Evolutionary conservation across 2,113 vertebrate species (phyloP).

Genomic region (Anas platyrhynchos): DNA sequence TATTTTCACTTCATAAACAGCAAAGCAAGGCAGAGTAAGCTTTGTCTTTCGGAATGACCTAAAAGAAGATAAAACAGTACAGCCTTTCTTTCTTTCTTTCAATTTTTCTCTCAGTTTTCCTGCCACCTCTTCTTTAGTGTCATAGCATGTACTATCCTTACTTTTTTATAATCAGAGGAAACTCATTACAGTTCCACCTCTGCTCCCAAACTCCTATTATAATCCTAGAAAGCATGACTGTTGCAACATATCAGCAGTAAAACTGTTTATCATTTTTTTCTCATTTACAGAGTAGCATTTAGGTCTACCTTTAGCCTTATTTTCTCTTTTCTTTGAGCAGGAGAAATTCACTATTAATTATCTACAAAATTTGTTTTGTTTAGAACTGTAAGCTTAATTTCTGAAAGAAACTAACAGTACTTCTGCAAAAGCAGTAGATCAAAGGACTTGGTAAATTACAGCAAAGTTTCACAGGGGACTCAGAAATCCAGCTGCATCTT

Average conservation of each 20-base stretch:
- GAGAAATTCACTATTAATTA: background rate
- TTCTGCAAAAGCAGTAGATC: background rate
- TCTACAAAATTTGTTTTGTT: background rate
- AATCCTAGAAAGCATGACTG: background rate
- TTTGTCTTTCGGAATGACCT: background rate
- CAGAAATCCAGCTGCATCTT: background rate
- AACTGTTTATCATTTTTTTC: background rate
- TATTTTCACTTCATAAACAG: background rate
- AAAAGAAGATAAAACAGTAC: background rate
- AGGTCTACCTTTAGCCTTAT: background rate
- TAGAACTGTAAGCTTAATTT: background rate
- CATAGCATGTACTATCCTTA: background rate
- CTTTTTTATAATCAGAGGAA: background rate
- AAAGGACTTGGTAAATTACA: background rate
- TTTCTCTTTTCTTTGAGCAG: background rate
- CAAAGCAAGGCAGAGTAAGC: background rate
- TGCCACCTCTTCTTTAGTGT: background rate
- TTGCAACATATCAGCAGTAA: background rate
- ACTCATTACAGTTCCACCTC: background rate
- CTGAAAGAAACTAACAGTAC: background rate
- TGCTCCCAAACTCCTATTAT: background rate
- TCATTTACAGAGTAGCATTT: background rate
- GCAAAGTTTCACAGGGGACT: background rate
- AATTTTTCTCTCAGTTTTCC: background rate
- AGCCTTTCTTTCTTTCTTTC: background rate